Evolutionary conservation across 2,113 vertebrate species (phyloP), one percentile per base, ranked within the genome.

Genomic region (Scophthalmus maximus): DNA sequence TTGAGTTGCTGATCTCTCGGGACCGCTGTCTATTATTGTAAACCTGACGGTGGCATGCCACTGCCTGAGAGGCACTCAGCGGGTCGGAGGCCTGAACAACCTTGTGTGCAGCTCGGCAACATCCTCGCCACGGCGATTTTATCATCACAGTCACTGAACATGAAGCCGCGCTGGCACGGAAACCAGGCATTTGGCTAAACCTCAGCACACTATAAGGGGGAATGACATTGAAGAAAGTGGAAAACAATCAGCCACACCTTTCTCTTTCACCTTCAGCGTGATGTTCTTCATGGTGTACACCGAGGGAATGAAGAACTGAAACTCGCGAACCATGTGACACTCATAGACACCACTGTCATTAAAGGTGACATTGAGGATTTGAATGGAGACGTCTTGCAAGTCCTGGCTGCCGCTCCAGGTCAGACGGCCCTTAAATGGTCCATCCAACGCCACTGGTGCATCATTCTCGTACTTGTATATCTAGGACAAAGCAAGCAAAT

Each of bases 381-480:
- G 83, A 84, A 99, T 95, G 86, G 98, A 98, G 12, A 99, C 86
- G 0, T 99, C 97, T 81, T 99, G 98, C 71, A 98, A 89, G 83
- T 99, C 98, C 57, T 95, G 95, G 85, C 96, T 99, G 2, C 97
- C 98, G 0, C 91, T 95, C 98, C 98, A 99, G 55, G 64, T 68
- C 11, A 99, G 84, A 14, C 98, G 95, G 0, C 92, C 95, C 0
- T 92, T 92, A 90, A 95, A 96, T 3, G 92, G 94, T 58, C 92
- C 93, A 0, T 93, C 89, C 0, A 90, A 42, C 0, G 93, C 91
- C 4, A 55, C 76, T 0, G 64, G 29, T 1, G 0, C 8, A n/a
- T 86, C 83, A 0, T 82, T 56, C 0, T 94, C 91, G 38, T 92
- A 94, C 87, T 90, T 87, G 0, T 91, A 96, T 87, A 99, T 98